Evolutionary conservation across 2,888 invertebrate species (phyloP).

Genomic region (Silvanus unidentatus): DNA sequence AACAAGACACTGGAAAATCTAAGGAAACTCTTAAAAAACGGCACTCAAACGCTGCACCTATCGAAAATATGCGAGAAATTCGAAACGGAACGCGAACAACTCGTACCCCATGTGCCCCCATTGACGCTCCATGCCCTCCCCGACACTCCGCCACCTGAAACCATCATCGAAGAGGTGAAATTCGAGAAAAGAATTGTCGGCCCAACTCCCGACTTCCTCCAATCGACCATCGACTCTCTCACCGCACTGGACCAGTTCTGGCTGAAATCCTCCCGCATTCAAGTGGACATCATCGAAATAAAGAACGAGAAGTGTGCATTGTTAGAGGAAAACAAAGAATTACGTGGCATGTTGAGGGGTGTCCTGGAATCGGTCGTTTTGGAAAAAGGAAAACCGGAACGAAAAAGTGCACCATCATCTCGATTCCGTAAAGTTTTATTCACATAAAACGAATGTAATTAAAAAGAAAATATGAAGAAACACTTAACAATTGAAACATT

Average conservation of each 20-base stretch:
- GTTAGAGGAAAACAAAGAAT: slow-evolving; percentile 46
- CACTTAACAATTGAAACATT: too few relatives aligned
- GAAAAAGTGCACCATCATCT: slow-evolving; percentile 24
- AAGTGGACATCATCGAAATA: slow-evolving; percentile 39
- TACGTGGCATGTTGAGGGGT: slow-evolving; percentile 39
- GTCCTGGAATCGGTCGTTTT: slow-evolving; percentile 38
- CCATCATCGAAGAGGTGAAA: slow-evolving; percentile 10
- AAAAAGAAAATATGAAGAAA: too few relatives aligned
- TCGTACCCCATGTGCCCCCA: too few relatives aligned
- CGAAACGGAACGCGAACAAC: slow-evolving; percentile 52
- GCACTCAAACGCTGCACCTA: slow-evolving; percentile 50
- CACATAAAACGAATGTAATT: too few relatives aligned
- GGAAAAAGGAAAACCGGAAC: slow-evolving; percentile 26
- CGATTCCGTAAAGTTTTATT: slow-evolving; percentile 22
- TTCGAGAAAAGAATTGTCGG: slow-evolving; percentile 9
- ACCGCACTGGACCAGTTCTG: slow-evolving; percentile 49
- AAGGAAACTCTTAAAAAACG: slow-evolving; percentile 45
- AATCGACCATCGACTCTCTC: slow-evolving; percentile 15
- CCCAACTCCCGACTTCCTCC: slow-evolving; percentile 2
- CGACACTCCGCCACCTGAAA: slow-evolving; percentile 11
- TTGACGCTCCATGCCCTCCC: too few relatives aligned
- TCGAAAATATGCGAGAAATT: slow-evolving; percentile 52
- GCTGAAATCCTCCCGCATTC: slow-evolving; percentile 49
- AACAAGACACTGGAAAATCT: slow-evolving; percentile 40
- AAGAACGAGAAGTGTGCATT: slow-evolving; percentile 46